A percentile compares a stretch with the other conserved stretches of the same genome.
Conservation (phyloP, 2,113 vertebrate species). For the Dasyprocta punctata region DNA sequence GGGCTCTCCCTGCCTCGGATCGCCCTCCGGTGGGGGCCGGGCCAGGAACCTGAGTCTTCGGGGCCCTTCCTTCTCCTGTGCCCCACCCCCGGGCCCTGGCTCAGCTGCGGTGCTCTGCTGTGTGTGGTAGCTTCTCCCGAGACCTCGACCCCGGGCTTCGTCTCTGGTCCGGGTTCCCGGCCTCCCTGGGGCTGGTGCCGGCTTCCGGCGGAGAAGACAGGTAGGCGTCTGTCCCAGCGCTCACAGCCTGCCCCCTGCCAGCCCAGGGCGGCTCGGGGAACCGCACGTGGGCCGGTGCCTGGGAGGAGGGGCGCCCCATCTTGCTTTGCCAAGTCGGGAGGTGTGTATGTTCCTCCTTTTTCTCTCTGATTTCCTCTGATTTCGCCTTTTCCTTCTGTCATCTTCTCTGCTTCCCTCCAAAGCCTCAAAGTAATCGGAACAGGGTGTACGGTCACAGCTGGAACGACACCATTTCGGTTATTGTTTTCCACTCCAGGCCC, state of each 20-base stretch:
- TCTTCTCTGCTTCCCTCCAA: neutral
- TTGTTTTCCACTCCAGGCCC: neutral
- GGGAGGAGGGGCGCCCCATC: neutral
- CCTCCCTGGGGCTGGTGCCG: neutral
- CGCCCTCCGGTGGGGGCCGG: neutral
- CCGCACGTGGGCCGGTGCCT: neutral
- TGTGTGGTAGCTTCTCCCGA: neutral
- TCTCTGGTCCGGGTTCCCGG: neutral
- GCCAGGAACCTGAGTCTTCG: neutral
- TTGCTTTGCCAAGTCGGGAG: neutral
- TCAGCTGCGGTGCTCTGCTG: neutral
- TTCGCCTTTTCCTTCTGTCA: neutral
- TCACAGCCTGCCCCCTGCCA: neutral
- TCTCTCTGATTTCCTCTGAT: neutral
- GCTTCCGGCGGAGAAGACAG: neutral
- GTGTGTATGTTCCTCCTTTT: neutral
- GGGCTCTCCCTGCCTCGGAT: neutral
- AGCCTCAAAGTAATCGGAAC: neutral
- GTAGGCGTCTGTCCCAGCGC: neutral
- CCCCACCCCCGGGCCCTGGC: neutral
- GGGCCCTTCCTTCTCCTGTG: neutral
- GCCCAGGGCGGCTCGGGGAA: neutral
- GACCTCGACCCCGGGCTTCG: neutral
- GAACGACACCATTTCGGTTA: neutral
- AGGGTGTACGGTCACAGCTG: neutral